Percentiles rank a stretch among this genome's conserved stretches.
These are phyloP conservation scores for Helicolenus hilgendorfi DNA, from an alignment of 2,797 vertebrate species.

Conservation along the genomic window DNA sequence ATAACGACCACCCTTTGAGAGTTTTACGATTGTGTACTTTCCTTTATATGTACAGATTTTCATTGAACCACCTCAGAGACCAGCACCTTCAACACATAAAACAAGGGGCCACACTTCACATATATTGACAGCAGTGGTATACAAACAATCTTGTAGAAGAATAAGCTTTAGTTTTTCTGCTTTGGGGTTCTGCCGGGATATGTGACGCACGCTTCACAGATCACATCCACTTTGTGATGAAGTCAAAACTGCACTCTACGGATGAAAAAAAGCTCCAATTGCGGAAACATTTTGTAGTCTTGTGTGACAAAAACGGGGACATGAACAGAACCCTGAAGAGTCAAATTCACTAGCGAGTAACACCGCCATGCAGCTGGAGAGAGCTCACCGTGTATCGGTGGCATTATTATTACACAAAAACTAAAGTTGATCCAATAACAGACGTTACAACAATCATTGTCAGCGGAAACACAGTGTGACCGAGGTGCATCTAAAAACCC, in stretches of 20 bases:
- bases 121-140: slow-evolving; percentile 82
- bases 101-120: slow-evolving; percentile 89
- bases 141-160: slow-evolving; percentile 89
- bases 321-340: neutral
- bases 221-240: slow-evolving; percentile 18
- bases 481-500: slow-evolving; percentile 46
- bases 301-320: neutral
- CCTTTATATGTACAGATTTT: slow-evolving; percentile 91
- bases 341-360: slow-evolving; percentile 10
- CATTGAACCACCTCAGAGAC: slow-evolving; percentile 83
- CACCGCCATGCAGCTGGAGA: slow-evolving; percentile 11
- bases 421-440: slow-evolving; percentile 9
- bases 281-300: neutral
- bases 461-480: slow-evolving; percentile 43
- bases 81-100: slow-evolving; percentile 85
- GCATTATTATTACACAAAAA: slow-evolving; percentile 16
- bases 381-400: neutral
- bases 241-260: slow-evolving; percentile 13
- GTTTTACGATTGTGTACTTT: slow-evolving; percentile 83
- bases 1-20: slow-evolving; percentile 51
- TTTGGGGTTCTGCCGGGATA: slow-evolving; percentile 58
- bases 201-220: slow-evolving; percentile 3
- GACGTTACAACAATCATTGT: slow-evolving; percentile 38
- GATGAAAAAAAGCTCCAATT: slow-evolving; percentile 1
- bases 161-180: slow-evolving; percentile 83